A percentile compares a stretch with the other conserved stretches of the same genome.
Evolutionary conservation across 2,888 invertebrate species (phyloP).

Genomic region (Eristalis intricaria): DNA sequence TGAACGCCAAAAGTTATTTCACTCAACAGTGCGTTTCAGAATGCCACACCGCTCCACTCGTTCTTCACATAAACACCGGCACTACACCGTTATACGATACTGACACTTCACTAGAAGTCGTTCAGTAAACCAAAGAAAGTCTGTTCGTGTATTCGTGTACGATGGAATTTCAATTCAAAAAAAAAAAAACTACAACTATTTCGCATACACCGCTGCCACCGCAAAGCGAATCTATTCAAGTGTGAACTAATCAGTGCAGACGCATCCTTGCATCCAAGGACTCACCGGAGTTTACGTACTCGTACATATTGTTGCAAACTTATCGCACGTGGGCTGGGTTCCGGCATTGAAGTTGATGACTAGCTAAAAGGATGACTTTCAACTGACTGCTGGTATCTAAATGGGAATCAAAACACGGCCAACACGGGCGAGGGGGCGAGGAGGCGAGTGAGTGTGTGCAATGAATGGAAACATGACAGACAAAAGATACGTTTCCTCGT

Average conservation of each 20-base stretch:
- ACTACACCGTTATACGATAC: neutral
- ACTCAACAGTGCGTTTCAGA: neutral
- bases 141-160: neutral
- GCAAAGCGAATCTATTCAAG: slow-evolving; percentile 7
- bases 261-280: slow-evolving; percentile 35
- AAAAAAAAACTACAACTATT: neutral
- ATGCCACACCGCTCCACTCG: neutral
- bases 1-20: neutral
- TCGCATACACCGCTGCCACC: neutral
- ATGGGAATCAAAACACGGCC: slow-evolving; percentile 16
- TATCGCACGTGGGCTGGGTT: neutral
- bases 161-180: neutral
- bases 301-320: neutral
- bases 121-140: slow-evolving; percentile 1
- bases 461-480: neutral
- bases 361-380: neutral
- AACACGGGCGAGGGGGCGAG: too few relatives aligned
- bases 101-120: neutral
- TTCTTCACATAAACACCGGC: neutral
- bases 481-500: neutral
- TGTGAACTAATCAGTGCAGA: slow-evolving; percentile 32
- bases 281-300: neutral
- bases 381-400: neutral
- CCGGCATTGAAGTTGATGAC: slow-evolving; percentile 1
- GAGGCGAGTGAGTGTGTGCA: neutral